phyloP scores from a whole-genome alignment of 2,113 vertebrate genomes.

The Amblyopsis rosae region DNA sequence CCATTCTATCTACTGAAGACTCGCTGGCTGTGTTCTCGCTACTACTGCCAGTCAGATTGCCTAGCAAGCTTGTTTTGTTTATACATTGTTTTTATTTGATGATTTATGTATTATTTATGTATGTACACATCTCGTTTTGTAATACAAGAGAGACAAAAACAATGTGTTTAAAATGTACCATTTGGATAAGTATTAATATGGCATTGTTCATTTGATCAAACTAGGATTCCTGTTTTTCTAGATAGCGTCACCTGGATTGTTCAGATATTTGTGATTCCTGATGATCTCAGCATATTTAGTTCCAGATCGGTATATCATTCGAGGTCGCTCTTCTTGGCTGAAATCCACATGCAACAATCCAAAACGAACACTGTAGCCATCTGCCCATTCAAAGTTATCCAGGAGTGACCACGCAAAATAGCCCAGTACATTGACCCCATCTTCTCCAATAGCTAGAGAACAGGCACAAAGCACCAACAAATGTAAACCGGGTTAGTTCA shows the following conservation, averaged over 20 bases:
- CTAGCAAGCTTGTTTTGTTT: not conserved
- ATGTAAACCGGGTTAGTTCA: not conserved
- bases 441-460: slow-evolving; percentile 67
- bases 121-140: too few relatives aligned
- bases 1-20: slow-evolving; percentile 21
- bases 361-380: slow-evolving; percentile 76
- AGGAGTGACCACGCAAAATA: slow-evolving; percentile 81
- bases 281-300: slow-evolving; percentile 78
- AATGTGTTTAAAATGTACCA: too few relatives aligned
- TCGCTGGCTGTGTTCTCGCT: slow-evolving; percentile 10
- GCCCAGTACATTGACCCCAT: slow-evolving; percentile 67
- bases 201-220: too few relatives aligned
- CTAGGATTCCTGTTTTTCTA: not conserved
- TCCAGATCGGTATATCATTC: slow-evolving; percentile 77
- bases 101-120: too few relatives aligned
- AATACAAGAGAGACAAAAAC: too few relatives aligned
- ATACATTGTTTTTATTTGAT: too few relatives aligned
- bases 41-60: slow-evolving; percentile 17
- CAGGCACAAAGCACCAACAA: not conserved
- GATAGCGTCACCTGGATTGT: not conserved
- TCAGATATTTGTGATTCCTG: slow-evolving; percentile 52
- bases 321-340: slow-evolving; percentile 58
- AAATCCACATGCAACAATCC: slow-evolving; percentile 84
- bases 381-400: slow-evolving; percentile 83
- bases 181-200: too few relatives aligned